Conservation (phyloP, 2,797 vertebrate genomes). For the Darevskia nairensis region DNA sequence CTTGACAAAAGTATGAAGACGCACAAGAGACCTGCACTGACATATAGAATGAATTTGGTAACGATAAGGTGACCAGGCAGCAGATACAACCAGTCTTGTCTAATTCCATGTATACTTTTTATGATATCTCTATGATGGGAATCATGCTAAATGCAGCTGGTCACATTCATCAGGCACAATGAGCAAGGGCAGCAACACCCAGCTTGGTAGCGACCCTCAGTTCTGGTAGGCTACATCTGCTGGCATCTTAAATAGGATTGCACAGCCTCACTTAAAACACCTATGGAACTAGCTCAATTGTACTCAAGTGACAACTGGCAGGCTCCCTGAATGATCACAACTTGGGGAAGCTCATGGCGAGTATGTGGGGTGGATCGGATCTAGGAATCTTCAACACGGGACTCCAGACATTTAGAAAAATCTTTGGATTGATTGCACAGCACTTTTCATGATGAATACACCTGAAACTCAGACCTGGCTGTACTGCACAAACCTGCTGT, state of each 20-base stretch:
- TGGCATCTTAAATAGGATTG: background rate
- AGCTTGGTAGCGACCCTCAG: background rate
- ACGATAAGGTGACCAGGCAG: background rate
- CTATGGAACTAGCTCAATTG: background rate
- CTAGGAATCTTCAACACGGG: background rate
- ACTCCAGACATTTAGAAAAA: background rate
- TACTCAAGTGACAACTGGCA: background rate
- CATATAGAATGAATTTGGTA: background rate
- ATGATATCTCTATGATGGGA: background rate
- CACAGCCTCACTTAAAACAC: background rate
- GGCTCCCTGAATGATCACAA: background rate
- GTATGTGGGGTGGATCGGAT: background rate
- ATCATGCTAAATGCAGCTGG: background rate
- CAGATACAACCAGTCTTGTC: background rate
- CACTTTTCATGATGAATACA: background rate
- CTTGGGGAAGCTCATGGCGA: background rate
- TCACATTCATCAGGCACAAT: background rate
- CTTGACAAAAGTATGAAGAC: background rate
- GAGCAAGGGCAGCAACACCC: background rate
- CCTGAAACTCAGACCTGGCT: background rate
- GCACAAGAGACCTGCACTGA: background rate
- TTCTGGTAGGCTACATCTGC: background rate
- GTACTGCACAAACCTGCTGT: no score
- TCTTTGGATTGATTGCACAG: background rate
- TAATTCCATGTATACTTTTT: background rate